Evolutionary conservation across 1,140 invertebrate genomes (phyloP).

Genomic region (Thalassaphorura encarpata): DNA sequence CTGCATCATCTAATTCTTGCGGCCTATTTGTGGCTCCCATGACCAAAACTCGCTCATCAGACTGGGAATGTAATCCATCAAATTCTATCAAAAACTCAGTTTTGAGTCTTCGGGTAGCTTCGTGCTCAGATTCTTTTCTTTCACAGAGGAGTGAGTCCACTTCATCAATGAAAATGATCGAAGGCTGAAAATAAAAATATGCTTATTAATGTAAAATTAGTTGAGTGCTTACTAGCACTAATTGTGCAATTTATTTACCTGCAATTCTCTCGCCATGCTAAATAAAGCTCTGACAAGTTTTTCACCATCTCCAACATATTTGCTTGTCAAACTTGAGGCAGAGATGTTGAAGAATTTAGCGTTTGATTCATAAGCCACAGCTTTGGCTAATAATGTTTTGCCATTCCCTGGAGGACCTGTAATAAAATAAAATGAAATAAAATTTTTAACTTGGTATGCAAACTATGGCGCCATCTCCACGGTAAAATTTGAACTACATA

Average conservation of each 20-base stretch:
- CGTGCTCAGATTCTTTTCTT: conserved; percentile 83
- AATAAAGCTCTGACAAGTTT: conserved; percentile 94
- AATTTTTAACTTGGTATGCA: too few relatives aligned
- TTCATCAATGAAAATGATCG: conserved; percentile 93
- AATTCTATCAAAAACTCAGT: conserved; percentile 97
- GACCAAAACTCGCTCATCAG: conserved; percentile 83
- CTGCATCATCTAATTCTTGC: conserved; percentile 58
- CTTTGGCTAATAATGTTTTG: conserved; percentile 81
- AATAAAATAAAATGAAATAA: too few relatives aligned
- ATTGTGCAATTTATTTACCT: conserved; percentile 48
- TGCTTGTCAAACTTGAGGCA: conserved; percentile 94
- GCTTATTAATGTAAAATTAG: conserved; percentile 27
- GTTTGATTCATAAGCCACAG: conserved; percentile 77
- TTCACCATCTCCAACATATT: conserved; percentile 93
- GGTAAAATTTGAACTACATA: too few relatives aligned
- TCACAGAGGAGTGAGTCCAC: conserved; percentile 90
- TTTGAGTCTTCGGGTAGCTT: conserved; percentile 90
- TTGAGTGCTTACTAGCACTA: background rate
- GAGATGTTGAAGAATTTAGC: conserved; percentile 97
- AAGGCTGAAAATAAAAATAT: conserved; percentile 47
- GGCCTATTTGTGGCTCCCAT: conserved; percentile 96
- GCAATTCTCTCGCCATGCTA: conserved; percentile 80
- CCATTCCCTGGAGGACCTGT: conserved; percentile 85
- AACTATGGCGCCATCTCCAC: too few relatives aligned
- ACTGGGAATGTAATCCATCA: conserved; percentile 72